Evolutionary conservation across 2,888 invertebrate genomes (phyloP).

Genomic region (Nomada fucata): DNA sequence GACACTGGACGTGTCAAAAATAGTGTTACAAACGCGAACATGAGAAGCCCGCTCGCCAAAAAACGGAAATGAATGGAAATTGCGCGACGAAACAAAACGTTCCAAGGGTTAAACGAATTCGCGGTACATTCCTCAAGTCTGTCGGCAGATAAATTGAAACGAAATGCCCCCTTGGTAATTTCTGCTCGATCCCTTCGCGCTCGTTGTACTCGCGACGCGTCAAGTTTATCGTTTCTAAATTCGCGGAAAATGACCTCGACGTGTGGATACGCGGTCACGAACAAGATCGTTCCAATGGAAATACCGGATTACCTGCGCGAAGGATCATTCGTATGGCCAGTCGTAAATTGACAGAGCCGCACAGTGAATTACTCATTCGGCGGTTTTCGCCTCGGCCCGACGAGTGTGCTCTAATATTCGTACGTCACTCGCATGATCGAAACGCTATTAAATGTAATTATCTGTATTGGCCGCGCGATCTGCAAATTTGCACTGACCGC

Average conservation of each 20-base stretch:
- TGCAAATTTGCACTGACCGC: slow-evolving; percentile 8
- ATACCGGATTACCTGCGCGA: neutral
- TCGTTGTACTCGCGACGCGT: no score
- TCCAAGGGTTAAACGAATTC: neutral
- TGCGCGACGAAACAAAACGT: neutral
- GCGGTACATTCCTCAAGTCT: neutral
- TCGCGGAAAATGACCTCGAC: neutral
- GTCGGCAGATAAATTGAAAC: neutral
- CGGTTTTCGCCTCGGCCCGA: slow-evolving; percentile 9
- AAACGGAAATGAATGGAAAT: neutral
- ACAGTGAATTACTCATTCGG: slow-evolving; percentile 24
- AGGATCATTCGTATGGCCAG: slow-evolving; percentile 1
- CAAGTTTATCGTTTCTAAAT: no score
- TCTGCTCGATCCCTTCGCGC: no score
- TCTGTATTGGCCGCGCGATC: slow-evolving; percentile 21
- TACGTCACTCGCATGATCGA: slow-evolving; percentile 21
- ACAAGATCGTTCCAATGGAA: neutral
- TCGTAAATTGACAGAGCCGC: slow-evolving; percentile 27
- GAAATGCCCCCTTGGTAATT: no score
- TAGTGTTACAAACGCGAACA: neutral
- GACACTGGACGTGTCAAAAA: neutral
- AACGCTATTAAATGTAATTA: slow-evolving; percentile 42
- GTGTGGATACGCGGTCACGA: neutral
- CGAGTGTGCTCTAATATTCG: neutral
- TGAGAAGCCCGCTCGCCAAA: neutral